Percentiles rank a stretch among this genome's conserved stretches.
These are phyloP conservation scores for Creontiades dilutus DNA, from an alignment of 2,888 invertebrate species.

Conservation along the genomic window DNA sequence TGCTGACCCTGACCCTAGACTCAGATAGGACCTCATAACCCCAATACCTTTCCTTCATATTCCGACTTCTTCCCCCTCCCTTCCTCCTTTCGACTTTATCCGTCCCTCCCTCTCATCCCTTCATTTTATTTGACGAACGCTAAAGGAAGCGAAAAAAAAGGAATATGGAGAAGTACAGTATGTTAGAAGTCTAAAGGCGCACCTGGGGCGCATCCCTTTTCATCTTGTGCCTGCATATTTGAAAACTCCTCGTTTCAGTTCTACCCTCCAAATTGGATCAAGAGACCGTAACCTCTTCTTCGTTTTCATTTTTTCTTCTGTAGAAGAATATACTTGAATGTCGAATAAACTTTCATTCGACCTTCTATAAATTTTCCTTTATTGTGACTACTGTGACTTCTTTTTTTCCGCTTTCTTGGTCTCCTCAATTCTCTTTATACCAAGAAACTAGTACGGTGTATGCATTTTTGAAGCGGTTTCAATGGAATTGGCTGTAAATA, in stretches of 20 bases:
- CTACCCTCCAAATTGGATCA: neutral
- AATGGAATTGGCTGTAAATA: too few relatives aligned
- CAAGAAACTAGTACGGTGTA: too few relatives aligned
- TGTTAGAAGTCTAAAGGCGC: neutral
- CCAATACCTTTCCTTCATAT: neutral
- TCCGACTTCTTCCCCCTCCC: neutral
- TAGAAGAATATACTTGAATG: neutral
- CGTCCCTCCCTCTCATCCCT: neutral
- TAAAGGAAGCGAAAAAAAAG: neutral
- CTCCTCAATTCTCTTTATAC: neutral
- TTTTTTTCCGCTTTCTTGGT: neutral
- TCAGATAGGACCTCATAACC: too few relatives aligned
- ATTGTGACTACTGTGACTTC: neutral
- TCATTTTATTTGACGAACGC: neutral
- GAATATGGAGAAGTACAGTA: constrained; percentile 7
- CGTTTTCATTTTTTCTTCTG: neutral
- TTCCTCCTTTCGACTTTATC: neutral
- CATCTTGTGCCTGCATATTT: constrained; percentile 26
- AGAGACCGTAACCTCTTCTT: constrained; percentile 3
- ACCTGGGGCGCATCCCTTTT: constrained; percentile 22
- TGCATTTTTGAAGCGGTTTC: too few relatives aligned
- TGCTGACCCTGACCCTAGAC: too few relatives aligned
- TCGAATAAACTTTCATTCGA: neutral
- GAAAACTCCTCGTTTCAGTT: neutral
- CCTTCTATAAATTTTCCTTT: constrained; percentile 24